Percentiles rank a stretch among this genome's conserved stretches.
phyloP scores from a whole-genome alignment of 2,888 invertebrate species.

The Drosophila nr. medialis region DNA sequence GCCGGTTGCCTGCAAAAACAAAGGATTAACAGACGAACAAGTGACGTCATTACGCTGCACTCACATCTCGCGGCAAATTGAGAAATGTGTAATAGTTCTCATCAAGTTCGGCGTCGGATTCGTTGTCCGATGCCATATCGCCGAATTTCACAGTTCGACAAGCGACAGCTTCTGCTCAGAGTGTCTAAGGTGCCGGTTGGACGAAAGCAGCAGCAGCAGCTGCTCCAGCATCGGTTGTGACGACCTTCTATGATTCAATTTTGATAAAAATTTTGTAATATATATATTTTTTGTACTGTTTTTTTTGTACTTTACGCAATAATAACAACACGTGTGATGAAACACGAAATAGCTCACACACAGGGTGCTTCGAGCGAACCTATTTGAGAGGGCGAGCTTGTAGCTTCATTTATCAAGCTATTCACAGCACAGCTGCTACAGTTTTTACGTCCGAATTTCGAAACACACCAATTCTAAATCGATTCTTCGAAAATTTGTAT shows the following conservation, averaged over 20 bases:
- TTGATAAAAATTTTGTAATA: slow-evolving; percentile 67
- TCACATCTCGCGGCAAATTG: slow-evolving; percentile 93
- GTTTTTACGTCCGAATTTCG: slow-evolving; percentile 30
- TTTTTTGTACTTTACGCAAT: slow-evolving; percentile 71
- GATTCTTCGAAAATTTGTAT: slow-evolving; percentile 17
- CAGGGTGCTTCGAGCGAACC: slow-evolving; percentile 41
- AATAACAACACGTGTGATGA: slow-evolving; percentile 74
- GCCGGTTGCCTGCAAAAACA: slow-evolving; percentile 89
- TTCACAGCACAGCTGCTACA: slow-evolving; percentile 19
- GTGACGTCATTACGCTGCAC: slow-evolving; percentile 61
- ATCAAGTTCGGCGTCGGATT: slow-evolving; percentile 88
- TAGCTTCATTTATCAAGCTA: slow-evolving; percentile 25
- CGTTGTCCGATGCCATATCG: slow-evolving; percentile 86
- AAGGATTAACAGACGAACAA: background rate
- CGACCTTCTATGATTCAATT: slow-evolving; percentile 62
- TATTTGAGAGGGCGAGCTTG: slow-evolving; percentile 21
- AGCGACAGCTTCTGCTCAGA: slow-evolving; percentile 36
- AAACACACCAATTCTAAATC: slow-evolving; percentile 39
- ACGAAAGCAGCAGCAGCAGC: slow-evolving; percentile 22
- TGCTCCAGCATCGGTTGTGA: slow-evolving; percentile 45
- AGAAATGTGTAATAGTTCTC: slow-evolving; percentile 96
- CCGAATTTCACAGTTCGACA: slow-evolving; percentile 27
- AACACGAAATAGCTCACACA: slow-evolving; percentile 42
- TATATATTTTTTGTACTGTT: slow-evolving; percentile 12
- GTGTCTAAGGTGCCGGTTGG: slow-evolving; percentile 31